These are phyloP conservation scores for Peromyscus californicus DNA, from an alignment of 2,113 vertebrate species.

Conservation along the genomic window DNA sequence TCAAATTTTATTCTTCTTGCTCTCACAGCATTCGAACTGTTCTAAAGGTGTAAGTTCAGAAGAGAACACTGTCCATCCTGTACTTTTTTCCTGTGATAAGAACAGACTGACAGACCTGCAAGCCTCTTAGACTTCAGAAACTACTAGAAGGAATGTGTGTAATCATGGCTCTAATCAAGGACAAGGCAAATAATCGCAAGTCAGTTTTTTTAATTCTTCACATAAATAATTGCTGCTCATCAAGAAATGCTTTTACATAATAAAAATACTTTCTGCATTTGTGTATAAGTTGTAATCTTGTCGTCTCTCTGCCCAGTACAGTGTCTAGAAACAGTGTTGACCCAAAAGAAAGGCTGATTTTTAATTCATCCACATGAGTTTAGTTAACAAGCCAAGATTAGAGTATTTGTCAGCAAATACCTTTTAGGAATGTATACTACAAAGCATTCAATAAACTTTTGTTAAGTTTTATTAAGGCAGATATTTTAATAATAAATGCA, in stretches of 20 bases:
- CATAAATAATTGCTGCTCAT: slow-evolving; percentile 23
- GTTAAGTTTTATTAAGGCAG: slow-evolving; percentile 28
- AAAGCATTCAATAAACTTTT: neutral
- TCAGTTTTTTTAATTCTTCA: slow-evolving; percentile 23
- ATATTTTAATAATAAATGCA: slow-evolving; percentile 2
- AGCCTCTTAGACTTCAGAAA: neutral
- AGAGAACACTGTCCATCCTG: neutral
- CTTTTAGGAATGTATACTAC: slow-evolving; percentile 15
- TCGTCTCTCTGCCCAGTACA: neutral
- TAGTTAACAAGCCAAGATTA: neutral
- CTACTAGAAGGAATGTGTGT: neutral
- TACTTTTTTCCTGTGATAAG: neutral
- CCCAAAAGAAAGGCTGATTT: neutral
- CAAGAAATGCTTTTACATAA: slow-evolving; percentile 48
- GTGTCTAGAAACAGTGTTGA: neutral
- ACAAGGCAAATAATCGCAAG: neutral
- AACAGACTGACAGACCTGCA: slow-evolving; percentile 8
- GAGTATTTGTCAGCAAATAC: slow-evolving; percentile 8
- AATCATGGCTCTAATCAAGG: slow-evolving; percentile 27
- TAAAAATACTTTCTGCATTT: slow-evolving; percentile 67
- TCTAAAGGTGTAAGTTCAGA: slow-evolving; percentile 87
- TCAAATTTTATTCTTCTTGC: neutral
- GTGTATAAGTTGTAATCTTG: neutral
- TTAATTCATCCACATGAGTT: slow-evolving; percentile 22
- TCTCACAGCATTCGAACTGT: slow-evolving; percentile 93